Evolutionary conservation across 2,888 invertebrate genomes (phyloP), one percentile per base, ranked within the genome.

Genomic region (Drosophila macrospina): DNA sequence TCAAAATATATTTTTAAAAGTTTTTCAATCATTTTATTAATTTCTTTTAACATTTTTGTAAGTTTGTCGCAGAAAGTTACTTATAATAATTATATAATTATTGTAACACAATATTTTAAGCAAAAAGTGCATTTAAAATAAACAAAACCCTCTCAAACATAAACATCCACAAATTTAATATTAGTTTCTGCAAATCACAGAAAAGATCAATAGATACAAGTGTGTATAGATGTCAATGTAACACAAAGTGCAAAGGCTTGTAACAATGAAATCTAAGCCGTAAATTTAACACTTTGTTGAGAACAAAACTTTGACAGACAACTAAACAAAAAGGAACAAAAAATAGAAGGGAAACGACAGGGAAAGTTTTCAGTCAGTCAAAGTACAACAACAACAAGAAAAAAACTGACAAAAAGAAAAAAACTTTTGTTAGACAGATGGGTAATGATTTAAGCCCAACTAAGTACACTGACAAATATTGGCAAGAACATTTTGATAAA

Each of bases 401-500:
- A n/a, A n/a, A n/a, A n/a, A n/a, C n/a, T n/a, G n/a, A n/a, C n/a
- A n/a, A n/a, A n/a, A n/a, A n/a, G n/a, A n/a, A 4, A 13, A 13
- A 41, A 5, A 42, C n/a, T 10, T 7, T 45, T 28, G 24, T 7
- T 15, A 28, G 34, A 34, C 51, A 41, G 26, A 60, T 54, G 41
- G 15, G 52, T 55, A 45, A 54, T 62, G 51, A 55, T 65, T 69
- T 42, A 39, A 60, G 64, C 51, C 70, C 39, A 30, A 13, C 48
- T 55, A 62, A 56, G 66, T 36, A 67, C 56, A 55, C 45, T 66
- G 16, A 20, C 55, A 67, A 71, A 67, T 67, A 67, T 71, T 67
- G 61, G 51, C 55, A 13, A 24, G 32, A 52, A 44, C 52, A 57
- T 36, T 67, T 57, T 44, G 71, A 67, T 76, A 56, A 65, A 28